Evolutionary conservation across 1,140 invertebrate genomes (phyloP).

Genomic region (Berghia stephanieae): DNA sequence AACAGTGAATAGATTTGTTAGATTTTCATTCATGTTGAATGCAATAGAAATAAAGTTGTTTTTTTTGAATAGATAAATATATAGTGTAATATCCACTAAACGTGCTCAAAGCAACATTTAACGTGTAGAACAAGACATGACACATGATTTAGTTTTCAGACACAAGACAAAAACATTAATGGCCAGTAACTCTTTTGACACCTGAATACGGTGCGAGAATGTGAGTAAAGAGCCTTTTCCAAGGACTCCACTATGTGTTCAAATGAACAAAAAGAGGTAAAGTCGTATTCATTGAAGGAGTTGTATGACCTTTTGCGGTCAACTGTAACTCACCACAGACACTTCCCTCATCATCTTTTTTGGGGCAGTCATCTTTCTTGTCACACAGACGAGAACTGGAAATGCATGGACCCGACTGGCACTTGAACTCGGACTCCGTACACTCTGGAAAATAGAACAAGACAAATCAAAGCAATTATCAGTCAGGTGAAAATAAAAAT

Average conservation of each 20-base stretch:
- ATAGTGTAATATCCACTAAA: no score
- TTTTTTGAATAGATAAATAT: no score
- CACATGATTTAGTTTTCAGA: no score
- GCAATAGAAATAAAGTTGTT: no score
- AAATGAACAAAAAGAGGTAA: not conserved
- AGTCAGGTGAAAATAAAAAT: no score
- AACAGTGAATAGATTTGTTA: no score
- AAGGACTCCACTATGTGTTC: no score
- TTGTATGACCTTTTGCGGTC: no score
- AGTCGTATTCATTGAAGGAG: not conserved
- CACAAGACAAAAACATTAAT: no score
- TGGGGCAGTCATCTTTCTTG: conserved; percentile 60
- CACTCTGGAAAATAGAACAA: conserved; percentile 42
- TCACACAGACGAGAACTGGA: conserved; percentile 80
- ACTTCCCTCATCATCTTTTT: conserved; percentile 73
- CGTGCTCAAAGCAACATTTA: no score
- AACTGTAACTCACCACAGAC: conserved; percentile 50
- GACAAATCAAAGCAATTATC: not conserved
- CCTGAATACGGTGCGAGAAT: not conserved
- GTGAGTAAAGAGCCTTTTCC: not conserved
- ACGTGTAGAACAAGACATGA: no score
- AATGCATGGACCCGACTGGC: conserved; percentile 75
- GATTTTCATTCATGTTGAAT: no score
- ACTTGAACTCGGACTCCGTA: conserved; percentile 46
- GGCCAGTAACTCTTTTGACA: not conserved